Evolutionary conservation across 2,113 vertebrate species (phyloP), one percentile per base, ranked within the genome.

Genomic region (Spea multiplicata): DNA sequence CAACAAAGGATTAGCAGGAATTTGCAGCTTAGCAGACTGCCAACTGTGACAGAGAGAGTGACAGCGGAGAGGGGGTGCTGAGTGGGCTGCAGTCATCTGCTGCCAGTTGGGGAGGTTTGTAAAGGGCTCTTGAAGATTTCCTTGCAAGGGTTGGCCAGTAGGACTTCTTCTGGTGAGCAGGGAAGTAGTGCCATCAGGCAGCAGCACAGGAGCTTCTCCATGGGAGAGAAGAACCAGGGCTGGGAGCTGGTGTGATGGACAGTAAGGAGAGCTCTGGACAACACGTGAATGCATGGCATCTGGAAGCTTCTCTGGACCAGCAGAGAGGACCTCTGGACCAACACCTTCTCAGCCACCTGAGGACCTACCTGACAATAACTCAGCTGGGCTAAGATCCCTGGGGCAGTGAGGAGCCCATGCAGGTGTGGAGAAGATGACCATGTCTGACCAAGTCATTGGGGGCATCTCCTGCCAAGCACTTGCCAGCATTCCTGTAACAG

Each of bases 381-480:
- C 45, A n/a, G 16, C n/a, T 71, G n/a, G 16, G n/a, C 61, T 64
- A 16, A 64, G 8, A 64, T 13, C n/a, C 5, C n/a, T 12, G 8
- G 8, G 57, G 8, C 14, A n/a, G 14, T 50, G 8, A n/a, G 30
- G 50, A 44, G 44, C 5, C 69, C 69, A 71, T 9, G 69, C 69
- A 71, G 48, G 67, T 10, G 55, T 13, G 44, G 50, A 64, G 76
- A 79, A 80, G 62, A 80, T 80, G 59, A 78, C 46, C 45, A 44
- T 72, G 64, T 57, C 16, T 67, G 71, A 6, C 9, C 61, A 71
- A 57, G 30, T 59, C 55, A 48, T 53, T 49, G 57, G 55, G 71
- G 14, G 71, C 77, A 73, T 52, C 71, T 53, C 17, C 7, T 57
- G 66, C 71, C 50, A 59, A 46, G 8, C 14, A 9, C 7, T 17